These are phyloP conservation scores for Willisornis vidua DNA, from an alignment of 2,113 vertebrate genomes.

Conservation along the genomic window DNA sequence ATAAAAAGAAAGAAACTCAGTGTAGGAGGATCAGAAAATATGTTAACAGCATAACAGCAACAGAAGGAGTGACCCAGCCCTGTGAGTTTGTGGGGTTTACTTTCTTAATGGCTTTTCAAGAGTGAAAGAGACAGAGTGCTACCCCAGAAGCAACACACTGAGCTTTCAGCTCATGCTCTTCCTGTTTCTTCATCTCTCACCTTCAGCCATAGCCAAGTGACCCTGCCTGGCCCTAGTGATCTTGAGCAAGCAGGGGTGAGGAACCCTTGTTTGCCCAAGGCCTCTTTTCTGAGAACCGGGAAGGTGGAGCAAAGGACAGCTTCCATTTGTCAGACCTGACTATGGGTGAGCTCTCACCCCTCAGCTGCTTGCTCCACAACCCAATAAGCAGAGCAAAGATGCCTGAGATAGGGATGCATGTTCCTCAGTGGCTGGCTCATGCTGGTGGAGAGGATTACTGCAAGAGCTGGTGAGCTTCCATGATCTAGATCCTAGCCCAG, in stretches of 20 bases:
- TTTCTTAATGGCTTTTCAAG: background rate
- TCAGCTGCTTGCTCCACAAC: background rate
- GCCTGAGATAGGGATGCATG: rapidly evolving
- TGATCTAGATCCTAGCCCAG: background rate
- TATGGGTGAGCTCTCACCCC: background rate
- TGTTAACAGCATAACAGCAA: background rate
- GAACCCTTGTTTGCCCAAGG: background rate
- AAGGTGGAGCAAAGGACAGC: background rate
- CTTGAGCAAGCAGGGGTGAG: background rate
- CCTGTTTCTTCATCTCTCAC: background rate
- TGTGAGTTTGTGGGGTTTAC: background rate
- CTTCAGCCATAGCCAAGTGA: background rate
- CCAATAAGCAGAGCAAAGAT: rapidly evolving
- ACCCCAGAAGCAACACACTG: background rate
- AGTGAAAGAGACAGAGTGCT: background rate
- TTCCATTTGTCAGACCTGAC: background rate
- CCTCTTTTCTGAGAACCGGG: background rate
- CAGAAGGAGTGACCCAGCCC: background rate
- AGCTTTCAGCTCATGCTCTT: background rate
- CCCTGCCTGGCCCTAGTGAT: background rate
- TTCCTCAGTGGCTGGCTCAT: background rate
- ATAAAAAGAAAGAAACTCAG: conserved; percentile 1
- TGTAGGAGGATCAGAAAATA: conserved; percentile 15
- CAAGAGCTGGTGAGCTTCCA: background rate
- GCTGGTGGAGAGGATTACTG: background rate